These are phyloP conservation scores for Tragelaphus scriptus DNA, from an alignment of 2,113 vertebrate species.

Conservation along the genomic window DNA sequence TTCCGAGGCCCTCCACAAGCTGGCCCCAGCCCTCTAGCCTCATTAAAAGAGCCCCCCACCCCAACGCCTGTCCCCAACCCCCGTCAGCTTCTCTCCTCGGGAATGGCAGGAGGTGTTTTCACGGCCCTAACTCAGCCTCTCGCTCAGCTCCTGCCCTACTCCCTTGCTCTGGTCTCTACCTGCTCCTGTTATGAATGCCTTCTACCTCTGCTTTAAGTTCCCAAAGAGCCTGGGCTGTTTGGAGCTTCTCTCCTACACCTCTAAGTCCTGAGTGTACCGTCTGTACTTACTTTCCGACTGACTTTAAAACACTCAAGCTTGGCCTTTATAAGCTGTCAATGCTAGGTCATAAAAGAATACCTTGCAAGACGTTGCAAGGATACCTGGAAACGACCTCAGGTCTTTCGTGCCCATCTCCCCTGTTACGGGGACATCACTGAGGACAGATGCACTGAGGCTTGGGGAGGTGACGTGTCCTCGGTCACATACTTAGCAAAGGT, in stretches of 20 bases:
- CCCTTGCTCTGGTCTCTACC: background rate
- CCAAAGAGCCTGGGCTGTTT: background rate
- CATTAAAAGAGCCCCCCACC: background rate
- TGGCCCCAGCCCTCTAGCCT: background rate
- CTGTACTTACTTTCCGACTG: background rate
- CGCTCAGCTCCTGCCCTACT: background rate
- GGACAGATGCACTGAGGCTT: background rate
- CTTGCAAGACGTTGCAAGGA: background rate
- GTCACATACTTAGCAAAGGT: background rate
- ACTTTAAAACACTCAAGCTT: background rate
- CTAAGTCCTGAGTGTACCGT: background rate
- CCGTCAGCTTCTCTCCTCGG: background rate
- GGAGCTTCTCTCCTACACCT: background rate
- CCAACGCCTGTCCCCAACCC: background rate
- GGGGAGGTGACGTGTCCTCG: background rate
- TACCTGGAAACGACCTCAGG: background rate
- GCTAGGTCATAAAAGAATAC: background rate
- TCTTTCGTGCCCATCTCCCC: background rate
- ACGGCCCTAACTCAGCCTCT: rapidly evolving
- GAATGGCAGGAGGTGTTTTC: no score
- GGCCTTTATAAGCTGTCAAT: background rate
- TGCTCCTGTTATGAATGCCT: background rate
- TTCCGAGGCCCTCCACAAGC: background rate
- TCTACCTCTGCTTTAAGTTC: background rate
- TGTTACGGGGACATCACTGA: background rate